Evolutionary conservation across 2,113 vertebrate genomes (phyloP).

Genomic region (Mirounga angustirostris): DNA sequence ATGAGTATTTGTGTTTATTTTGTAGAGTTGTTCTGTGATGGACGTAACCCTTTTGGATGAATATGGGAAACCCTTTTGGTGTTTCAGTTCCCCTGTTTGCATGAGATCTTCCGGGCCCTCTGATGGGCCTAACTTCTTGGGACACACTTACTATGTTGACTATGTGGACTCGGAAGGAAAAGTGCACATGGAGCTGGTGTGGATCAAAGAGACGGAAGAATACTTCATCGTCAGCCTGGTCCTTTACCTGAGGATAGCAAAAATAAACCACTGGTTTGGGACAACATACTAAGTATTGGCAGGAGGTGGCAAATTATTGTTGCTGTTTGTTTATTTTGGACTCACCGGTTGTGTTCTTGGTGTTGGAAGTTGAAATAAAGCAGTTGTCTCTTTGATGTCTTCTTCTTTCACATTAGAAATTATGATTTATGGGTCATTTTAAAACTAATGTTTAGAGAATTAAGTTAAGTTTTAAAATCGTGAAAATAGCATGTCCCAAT

Average conservation of each 20-base stretch:
- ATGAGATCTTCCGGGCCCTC: conserved; percentile 64
- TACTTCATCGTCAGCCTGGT: conserved; percentile 86
- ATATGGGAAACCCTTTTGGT: conserved; percentile 88
- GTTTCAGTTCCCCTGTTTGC: conserved; percentile 86
- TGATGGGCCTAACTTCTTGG: conserved; percentile 74
- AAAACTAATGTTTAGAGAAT: background rate
- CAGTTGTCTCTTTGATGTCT: background rate
- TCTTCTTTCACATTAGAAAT: conserved; percentile 38
- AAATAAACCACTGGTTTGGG: conserved; percentile 88
- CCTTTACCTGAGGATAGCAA: conserved; percentile 84
- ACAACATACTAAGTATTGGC: conserved; percentile 81
- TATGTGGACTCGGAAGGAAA: conserved; percentile 85
- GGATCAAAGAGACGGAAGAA: conserved; percentile 86
- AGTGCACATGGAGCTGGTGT: conserved; percentile 82
- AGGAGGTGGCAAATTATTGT: background rate
- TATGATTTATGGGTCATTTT: background rate
- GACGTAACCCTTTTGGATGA: conserved; percentile 88
- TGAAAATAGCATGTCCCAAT: background rate
- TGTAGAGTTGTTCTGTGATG: conserved; percentile 87
- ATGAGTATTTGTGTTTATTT: conserved; percentile 50
- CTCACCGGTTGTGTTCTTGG: background rate
- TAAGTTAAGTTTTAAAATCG: background rate
- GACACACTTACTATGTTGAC: conserved; percentile 78
- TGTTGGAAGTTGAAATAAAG: conserved; percentile 67
- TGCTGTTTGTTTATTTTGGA: background rate